A percentile compares a stretch with the other conserved stretches of the same genome.
phyloP scores from a whole-genome alignment of 2,888 invertebrate species.

The Tinea semifulvella region DNA sequence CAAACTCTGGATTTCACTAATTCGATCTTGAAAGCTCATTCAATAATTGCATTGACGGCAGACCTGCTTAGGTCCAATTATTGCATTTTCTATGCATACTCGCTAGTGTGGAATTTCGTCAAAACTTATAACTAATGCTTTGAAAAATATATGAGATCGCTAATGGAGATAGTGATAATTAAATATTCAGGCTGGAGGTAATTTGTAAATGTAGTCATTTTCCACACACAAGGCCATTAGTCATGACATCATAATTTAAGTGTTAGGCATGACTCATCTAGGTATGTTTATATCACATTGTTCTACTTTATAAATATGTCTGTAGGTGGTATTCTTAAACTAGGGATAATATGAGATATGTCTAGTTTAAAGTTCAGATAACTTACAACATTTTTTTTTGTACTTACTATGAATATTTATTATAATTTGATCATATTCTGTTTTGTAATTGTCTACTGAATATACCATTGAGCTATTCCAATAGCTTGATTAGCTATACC shows the following conservation, averaged over 20 bases:
- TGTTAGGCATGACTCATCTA: neutral
- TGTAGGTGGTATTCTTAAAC: slow-evolving; percentile 3
- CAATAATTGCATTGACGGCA: no score
- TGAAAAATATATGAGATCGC: neutral
- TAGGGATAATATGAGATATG: slow-evolving; percentile 1
- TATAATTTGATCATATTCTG: no score
- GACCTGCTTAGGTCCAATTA: no score
- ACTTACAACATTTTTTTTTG: slow-evolving; percentile 6
- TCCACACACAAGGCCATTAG: slow-evolving; percentile 9
- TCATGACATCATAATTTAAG: slow-evolving; percentile 15
- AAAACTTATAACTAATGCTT: neutral
- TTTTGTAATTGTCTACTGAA: no score
- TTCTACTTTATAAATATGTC: slow-evolving; percentile 13
- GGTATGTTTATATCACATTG: slow-evolving; percentile 14
- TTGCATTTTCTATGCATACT: no score
- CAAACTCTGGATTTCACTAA: no score
- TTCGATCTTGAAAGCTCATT: no score
- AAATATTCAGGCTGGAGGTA: neutral
- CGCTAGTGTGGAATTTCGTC: no score
- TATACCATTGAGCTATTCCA: no score
- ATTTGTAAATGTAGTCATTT: slow-evolving; percentile 7
- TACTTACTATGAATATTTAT: no score
- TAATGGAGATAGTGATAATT: slow-evolving; percentile 5
- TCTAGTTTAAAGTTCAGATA: slow-evolving; percentile 10
- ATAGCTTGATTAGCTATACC: no score